Percentiles rank a stretch among this genome's conserved stretches.
phyloP scores from a whole-genome alignment of 2,113 vertebrate genomes.

The Probosciger aterrimus region DNA sequence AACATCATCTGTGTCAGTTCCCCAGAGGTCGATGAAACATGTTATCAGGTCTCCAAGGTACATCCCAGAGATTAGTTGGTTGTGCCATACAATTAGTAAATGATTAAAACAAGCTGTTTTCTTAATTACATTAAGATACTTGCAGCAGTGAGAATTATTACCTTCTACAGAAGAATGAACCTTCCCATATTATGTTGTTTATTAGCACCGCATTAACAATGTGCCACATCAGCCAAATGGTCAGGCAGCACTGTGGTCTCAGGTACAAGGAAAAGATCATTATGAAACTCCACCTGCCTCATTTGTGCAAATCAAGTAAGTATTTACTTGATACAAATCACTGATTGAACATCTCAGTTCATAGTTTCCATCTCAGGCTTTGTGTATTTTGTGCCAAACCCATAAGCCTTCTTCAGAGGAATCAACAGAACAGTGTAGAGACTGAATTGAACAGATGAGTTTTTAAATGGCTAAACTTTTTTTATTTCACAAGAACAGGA shows the following conservation, averaged over 20 bases:
- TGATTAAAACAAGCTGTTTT: constrained; percentile 40
- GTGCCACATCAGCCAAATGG: not conserved
- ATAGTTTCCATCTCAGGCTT: not conserved
- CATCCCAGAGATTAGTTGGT: not conserved
- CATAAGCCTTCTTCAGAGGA: not conserved
- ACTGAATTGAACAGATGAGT: not conserved
- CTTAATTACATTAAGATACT: constrained; percentile 1
- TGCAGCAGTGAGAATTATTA: not conserved
- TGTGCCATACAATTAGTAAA: constrained; percentile 6
- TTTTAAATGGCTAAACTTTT: not conserved
- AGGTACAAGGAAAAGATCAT: not conserved
- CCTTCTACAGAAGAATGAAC: not conserved
- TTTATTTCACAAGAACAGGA: not conserved
- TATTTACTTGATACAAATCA: not conserved
- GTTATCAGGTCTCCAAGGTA: constrained; percentile 18
- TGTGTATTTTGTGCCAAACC: not conserved
- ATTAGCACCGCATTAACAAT: constrained; percentile 9
- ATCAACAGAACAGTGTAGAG: not conserved
- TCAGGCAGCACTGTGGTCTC: not conserved
- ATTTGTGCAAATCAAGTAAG: not conserved
- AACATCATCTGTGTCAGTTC: not conserved
- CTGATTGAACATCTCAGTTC: not conserved
- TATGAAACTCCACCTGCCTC: not conserved
- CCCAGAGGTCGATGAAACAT: not conserved
- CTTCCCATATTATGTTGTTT: constrained; percentile 43